phyloP scores from a whole-genome alignment of 2,797 vertebrate species.

The Brachymystax lenok region DNA sequence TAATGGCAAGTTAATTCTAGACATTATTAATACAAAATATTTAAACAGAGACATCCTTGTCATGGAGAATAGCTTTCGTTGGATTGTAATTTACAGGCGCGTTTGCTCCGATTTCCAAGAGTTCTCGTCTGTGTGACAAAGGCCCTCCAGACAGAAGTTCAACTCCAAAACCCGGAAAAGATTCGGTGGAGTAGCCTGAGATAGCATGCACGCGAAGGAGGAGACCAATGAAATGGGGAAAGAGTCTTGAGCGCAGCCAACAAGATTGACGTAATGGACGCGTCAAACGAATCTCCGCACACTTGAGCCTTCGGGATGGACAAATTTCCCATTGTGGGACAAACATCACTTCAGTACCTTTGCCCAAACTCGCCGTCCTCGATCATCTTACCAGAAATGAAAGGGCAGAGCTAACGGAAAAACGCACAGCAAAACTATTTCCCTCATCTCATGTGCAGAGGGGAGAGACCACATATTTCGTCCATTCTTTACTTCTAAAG shows the following conservation, averaged over 20 bases:
- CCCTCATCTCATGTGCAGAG: constrained; percentile 30
- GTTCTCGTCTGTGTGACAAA: constrained; percentile 15
- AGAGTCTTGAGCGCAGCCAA: constrained; percentile 67
- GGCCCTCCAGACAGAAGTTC: constrained; percentile 4
- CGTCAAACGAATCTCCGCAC: constrained; percentile 76
- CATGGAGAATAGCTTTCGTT: neutral
- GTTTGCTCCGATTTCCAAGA: neutral
- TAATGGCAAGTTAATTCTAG: neutral
- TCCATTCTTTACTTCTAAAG: constrained; percentile 39
- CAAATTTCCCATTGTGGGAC: constrained; percentile 67
- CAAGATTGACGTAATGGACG: constrained; percentile 78
- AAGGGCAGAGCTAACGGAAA: constrained; percentile 24
- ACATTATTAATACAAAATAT: neutral
- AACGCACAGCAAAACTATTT: constrained; percentile 10
- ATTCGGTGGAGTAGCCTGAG: neutral
- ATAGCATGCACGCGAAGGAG: constrained; percentile 16
- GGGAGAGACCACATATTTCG: constrained; percentile 29
- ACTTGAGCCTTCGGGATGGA: constrained; percentile 65
- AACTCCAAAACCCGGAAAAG: constrained; percentile 7
- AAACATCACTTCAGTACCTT: constrained; percentile 63
- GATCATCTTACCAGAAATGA: constrained; percentile 36
- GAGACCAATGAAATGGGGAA: constrained; percentile 73
- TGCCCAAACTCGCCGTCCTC: constrained; percentile 35
- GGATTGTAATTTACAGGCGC: neutral
- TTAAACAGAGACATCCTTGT: neutral